A percentile compares a stretch with the other conserved stretches of the same genome.
Evolutionary conservation across 2,113 vertebrate species (phyloP).

Genomic region (Strigops habroptila): DNA sequence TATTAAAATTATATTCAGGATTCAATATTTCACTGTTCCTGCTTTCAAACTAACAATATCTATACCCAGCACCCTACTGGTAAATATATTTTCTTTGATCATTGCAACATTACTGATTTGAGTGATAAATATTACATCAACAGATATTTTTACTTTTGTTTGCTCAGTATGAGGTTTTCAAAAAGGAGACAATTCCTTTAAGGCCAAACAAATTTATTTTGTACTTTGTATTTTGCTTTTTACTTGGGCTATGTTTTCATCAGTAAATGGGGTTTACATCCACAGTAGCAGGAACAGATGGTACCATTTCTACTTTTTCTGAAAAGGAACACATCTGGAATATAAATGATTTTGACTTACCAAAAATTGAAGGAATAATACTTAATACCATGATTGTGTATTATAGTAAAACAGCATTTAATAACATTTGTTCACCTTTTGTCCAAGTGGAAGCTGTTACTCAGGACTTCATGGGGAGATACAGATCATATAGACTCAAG

Average conservation of each 20-base stretch:
- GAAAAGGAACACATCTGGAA: not conserved
- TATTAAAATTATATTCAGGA: slow-evolving; percentile 55
- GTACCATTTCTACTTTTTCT: not conserved
- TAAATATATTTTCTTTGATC: slow-evolving; percentile 66
- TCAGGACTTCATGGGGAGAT: not conserved
- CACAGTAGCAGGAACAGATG: not conserved
- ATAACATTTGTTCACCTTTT: not conserved
- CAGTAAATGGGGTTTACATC: not conserved
- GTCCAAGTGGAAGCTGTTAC: not conserved
- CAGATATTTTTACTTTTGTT: slow-evolving; percentile 43
- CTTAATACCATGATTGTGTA: not conserved
- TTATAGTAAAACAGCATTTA: not conserved
- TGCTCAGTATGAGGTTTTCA: slow-evolving; percentile 35
- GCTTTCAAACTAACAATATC: slow-evolving; percentile 13
- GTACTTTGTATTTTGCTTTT: not conserved
- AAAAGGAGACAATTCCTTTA: not conserved
- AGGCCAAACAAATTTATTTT: not conserved
- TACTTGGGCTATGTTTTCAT: not conserved
- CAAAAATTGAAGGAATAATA: not conserved
- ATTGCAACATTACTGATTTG: slow-evolving; percentile 27
- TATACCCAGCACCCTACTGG: not conserved
- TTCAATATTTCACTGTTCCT: slow-evolving; percentile 32
- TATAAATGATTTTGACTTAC: not conserved
- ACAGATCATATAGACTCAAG: not conserved
- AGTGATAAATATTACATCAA: slow-evolving; percentile 60